Conservation (phyloP, 2,888 invertebrate genomes). For the Agapostemon virescens region DNA sequence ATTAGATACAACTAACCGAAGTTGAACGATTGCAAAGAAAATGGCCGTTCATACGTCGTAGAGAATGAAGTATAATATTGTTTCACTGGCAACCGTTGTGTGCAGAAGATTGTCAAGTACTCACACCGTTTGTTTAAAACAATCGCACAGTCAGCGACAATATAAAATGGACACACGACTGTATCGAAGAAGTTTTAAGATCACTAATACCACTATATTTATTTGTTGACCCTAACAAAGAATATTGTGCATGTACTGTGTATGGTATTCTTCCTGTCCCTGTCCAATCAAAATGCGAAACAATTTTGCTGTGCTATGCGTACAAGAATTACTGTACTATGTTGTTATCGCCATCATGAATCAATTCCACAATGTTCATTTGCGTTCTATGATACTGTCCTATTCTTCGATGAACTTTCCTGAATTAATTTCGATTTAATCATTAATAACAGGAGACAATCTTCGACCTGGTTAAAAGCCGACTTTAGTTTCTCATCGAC, state of each 20-base stretch:
- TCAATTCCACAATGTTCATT: background rate
- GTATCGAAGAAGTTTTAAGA: background rate
- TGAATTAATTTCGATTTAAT: background rate
- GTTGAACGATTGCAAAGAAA: background rate
- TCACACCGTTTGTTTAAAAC: background rate
- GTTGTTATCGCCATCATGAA: background rate
- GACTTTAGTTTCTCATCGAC: background rate
- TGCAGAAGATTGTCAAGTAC: background rate
- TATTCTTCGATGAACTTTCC: background rate
- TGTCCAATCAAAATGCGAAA: background rate
- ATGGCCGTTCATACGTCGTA: conserved; percentile 2
- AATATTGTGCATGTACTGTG: conserved; percentile 1
- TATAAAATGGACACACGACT: background rate
- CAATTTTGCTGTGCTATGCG: too few relatives aligned
- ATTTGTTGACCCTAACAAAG: too few relatives aligned
- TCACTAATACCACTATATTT: background rate
- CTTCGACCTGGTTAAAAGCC: background rate
- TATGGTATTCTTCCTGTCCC: background rate
- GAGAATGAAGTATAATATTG: background rate
- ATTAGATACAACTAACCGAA: background rate
- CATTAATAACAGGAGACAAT: background rate
- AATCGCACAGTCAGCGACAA: conserved; percentile 5
- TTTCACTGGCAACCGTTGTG: background rate
- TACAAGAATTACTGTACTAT: background rate
- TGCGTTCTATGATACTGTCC: background rate